Evolutionary conservation across 2,797 vertebrate genomes (phyloP).

Genomic region (Hypotaenidia philippensis): DNA sequence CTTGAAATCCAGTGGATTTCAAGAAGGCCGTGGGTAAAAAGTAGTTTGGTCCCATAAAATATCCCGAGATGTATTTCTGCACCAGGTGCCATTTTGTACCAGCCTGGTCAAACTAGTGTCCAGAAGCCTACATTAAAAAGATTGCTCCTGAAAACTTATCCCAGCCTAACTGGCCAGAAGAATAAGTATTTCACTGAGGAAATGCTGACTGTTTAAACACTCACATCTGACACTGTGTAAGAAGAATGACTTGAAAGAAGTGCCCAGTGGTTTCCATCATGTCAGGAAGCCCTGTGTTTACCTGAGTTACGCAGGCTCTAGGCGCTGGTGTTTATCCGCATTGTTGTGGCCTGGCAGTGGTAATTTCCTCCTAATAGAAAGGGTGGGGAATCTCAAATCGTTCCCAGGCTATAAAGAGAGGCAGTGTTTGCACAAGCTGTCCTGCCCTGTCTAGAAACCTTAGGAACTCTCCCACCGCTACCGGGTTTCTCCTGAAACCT

Average conservation of each 20-base stretch:
- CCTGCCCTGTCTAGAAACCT: slow-evolving; percentile 25
- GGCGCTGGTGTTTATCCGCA: slow-evolving; percentile 69
- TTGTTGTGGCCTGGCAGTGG: slow-evolving; percentile 77
- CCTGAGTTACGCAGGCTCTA: slow-evolving; percentile 67
- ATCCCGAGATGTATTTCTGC: background rate
- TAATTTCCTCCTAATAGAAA: slow-evolving; percentile 76
- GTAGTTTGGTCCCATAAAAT: background rate
- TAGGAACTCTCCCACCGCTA: background rate
- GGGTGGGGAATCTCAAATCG: slow-evolving; percentile 63
- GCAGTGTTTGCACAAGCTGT: slow-evolving; percentile 56
- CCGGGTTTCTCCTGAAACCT: background rate
- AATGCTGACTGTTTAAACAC: slow-evolving; percentile 67
- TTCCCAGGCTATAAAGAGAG: slow-evolving; percentile 75
- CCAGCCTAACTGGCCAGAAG: background rate
- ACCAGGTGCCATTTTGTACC: background rate
- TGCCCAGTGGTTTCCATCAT: slow-evolving; percentile 37
- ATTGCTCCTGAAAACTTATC: slow-evolving; percentile 35
- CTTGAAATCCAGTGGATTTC: background rate
- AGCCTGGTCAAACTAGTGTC: background rate
- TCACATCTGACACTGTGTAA: slow-evolving; percentile 69
- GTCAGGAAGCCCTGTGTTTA: slow-evolving; percentile 80
- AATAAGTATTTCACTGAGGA: slow-evolving; percentile 52
- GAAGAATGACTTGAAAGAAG: slow-evolving; percentile 76
- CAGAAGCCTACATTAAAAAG: background rate
- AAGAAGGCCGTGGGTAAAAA: background rate